Conservation (phyloP, 2,113 vertebrate species). For the Dolichallabes microphthalmus region DNA sequence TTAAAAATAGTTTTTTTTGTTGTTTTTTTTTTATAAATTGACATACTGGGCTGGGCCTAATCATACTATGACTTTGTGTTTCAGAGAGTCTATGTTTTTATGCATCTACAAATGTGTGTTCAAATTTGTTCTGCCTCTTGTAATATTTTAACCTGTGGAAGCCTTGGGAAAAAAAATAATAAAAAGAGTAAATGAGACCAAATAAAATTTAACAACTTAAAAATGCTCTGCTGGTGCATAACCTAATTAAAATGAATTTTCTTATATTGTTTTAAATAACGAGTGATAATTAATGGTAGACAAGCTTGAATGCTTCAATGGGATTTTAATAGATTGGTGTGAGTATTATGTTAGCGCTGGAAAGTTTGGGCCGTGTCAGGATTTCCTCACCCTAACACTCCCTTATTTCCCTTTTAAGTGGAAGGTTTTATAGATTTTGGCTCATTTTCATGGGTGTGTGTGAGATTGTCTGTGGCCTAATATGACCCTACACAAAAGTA, state of each 20-base stretch:
- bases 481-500: not conserved
- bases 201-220: conserved; percentile 74
- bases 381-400: conserved; percentile 24
- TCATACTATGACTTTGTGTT: conserved; percentile 66
- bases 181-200: conserved; percentile 65
- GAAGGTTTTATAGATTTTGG: not conserved
- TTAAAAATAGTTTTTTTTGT: not conserved
- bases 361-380: conserved; percentile 27
- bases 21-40: conserved; percentile 65
- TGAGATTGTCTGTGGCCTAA: not conserved
- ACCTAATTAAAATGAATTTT: not conserved
- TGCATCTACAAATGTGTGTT: conserved; percentile 64
- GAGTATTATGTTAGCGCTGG: not conserved
- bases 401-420: conserved; percentile 15
- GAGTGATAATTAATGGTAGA: not conserved
- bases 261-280: too few species aligned
- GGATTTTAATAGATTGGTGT: not conserved
- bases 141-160: conserved; percentile 77
- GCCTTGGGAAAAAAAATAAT: conserved; percentile 51
- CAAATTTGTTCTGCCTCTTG: conserved; percentile 63
- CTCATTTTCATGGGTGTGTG: not conserved
- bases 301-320: not conserved
- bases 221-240: conserved; percentile 31
- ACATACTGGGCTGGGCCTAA: conserved; percentile 79
- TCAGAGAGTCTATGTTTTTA: conserved; percentile 58